These are phyloP conservation scores for Propsilocerus akamusi DNA, from an alignment of 1,140 invertebrate species.

Conservation along the genomic window DNA sequence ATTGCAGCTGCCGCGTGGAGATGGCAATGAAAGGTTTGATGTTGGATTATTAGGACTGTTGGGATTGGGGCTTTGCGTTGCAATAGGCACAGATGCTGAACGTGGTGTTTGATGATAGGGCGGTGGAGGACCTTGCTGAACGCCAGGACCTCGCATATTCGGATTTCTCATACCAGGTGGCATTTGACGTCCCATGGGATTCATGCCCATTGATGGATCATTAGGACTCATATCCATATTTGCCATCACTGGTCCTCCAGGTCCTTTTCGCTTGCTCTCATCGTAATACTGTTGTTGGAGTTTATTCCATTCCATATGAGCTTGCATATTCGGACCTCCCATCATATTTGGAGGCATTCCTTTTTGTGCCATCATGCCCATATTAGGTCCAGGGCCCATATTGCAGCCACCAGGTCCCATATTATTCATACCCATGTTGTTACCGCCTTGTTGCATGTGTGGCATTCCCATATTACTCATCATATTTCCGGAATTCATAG, in stretches of 20 bases:
- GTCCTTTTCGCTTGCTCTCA: conserved; percentile 26
- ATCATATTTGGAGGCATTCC: conserved; percentile 24
- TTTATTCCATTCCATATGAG: conserved; percentile 74
- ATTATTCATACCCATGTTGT: background rate
- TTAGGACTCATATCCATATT: conserved; percentile 9
- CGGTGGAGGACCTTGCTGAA: conserved; percentile 68
- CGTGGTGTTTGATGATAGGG: conserved; percentile 65
- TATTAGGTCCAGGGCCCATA: conserved; percentile 7
- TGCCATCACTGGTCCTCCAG: conserved; percentile 10
- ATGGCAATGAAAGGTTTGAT: conserved; percentile 48
- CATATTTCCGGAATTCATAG: conserved; percentile 7
- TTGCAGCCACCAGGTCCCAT: background rate
- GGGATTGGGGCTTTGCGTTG: conserved; percentile 48
- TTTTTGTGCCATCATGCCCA: conserved; percentile 14
- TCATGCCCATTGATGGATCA: conserved; percentile 5
- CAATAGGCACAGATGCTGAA: conserved; percentile 68
- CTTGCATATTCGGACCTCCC: conserved; percentile 24
- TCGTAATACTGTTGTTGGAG: conserved; percentile 70
- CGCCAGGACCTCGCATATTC: conserved; percentile 30
- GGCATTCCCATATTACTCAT: background rate
- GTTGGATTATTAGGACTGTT: conserved; percentile 50
- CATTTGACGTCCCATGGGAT: conserved; percentile 8
- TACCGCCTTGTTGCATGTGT: background rate
- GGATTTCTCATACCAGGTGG: conserved; percentile 9
- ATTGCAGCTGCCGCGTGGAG: conserved; percentile 30